These are phyloP conservation scores for Tylochromis polylepis DNA, from an alignment of 2,113 vertebrate species.

Conservation along the genomic window DNA sequence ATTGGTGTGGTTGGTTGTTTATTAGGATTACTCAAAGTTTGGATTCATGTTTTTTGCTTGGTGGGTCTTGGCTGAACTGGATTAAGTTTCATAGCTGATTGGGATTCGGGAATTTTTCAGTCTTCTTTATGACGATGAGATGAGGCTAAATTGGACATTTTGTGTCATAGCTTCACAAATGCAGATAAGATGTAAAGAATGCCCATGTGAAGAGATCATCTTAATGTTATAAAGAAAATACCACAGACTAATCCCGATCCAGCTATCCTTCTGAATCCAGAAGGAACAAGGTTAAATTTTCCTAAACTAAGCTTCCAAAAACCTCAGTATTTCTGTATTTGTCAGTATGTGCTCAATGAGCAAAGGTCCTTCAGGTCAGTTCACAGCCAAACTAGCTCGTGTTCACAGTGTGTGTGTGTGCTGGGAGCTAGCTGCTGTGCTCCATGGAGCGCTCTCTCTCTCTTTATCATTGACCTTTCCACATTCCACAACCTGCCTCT, in stretches of 20 bases:
- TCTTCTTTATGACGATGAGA: background rate
- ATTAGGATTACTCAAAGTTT: background rate
- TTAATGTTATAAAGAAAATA: background rate
- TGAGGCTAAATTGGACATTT: background rate
- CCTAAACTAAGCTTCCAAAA: background rate
- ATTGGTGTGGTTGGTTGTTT: background rate
- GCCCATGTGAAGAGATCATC: background rate
- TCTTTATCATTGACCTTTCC: slow-evolving; percentile 60
- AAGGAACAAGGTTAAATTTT: background rate
- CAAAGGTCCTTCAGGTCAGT: background rate
- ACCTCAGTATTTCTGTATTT: background rate
- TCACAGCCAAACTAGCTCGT: background rate
- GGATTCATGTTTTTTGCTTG: background rate
- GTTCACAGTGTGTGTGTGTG: background rate
- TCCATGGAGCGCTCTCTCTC: background rate
- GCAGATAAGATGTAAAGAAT: background rate
- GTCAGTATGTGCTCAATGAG: background rate
- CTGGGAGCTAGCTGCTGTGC: background rate
- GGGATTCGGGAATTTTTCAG: rapidly evolving
- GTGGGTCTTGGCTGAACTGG: background rate
- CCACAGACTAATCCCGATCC: rapidly evolving
- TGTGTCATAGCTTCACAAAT: background rate
- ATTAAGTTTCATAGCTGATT: background rate
- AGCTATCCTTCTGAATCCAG: background rate
- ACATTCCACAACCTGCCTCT: slow-evolving; percentile 61